Evolutionary conservation across 2,113 vertebrate species (phyloP).

Genomic region (Platanista minor): DNA sequence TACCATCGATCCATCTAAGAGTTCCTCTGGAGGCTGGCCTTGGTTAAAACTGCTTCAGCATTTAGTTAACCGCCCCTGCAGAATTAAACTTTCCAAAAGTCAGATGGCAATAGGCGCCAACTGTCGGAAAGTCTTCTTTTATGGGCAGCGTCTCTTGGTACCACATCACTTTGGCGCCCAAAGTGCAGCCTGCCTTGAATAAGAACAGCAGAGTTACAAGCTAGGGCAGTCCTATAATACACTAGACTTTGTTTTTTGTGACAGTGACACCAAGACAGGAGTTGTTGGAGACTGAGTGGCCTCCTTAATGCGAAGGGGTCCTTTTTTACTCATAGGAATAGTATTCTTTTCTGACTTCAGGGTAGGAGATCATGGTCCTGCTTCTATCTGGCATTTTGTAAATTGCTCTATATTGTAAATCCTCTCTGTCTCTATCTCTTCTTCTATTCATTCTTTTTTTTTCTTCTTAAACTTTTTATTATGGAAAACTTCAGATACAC

Average conservation of each 20-base stretch:
- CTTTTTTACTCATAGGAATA: background rate
- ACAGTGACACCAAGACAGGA: background rate
- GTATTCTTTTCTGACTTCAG: background rate
- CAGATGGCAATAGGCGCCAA: background rate
- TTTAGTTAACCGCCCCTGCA: background rate
- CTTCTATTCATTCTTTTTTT: background rate
- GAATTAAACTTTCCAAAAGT: background rate
- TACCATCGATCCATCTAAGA: background rate
- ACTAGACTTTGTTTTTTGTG: background rate
- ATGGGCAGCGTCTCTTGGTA: background rate
- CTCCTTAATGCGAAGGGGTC: background rate
- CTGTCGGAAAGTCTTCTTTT: background rate
- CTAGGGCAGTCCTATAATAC: background rate
- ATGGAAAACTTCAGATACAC: constrained; percentile 1
- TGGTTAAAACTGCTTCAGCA: background rate
- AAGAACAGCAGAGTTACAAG: background rate
- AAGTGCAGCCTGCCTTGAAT: background rate
- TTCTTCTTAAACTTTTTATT: background rate
- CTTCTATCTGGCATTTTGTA: background rate
- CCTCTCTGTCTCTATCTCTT: background rate
- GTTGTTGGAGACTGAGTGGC: background rate
- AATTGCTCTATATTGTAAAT: background rate
- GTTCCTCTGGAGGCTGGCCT: background rate
- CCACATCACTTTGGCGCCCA: background rate
- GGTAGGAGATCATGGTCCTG: background rate